Evolutionary conservation across 2,113 vertebrate genomes (phyloP), one percentile per base, ranked within the genome.

Genomic region (Salminus brasiliensis): DNA sequence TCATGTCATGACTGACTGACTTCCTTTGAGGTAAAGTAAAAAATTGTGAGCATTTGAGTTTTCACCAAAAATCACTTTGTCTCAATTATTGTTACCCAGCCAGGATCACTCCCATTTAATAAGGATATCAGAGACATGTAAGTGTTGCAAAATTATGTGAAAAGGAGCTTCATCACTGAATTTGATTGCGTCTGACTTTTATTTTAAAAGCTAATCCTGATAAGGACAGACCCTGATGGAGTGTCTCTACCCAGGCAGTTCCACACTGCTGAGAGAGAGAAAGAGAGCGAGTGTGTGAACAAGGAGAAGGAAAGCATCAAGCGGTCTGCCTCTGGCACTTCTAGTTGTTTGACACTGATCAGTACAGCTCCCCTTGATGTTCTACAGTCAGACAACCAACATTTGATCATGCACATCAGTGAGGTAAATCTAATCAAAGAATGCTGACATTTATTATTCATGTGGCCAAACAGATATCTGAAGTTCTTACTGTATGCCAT

Each of bases 161-260:
- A n/a, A n/a, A n/a, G n/a, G n/a, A n/a, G n/a, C n/a, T n/a, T n/a
- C n/a, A n/a, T n/a, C n/a, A n/a, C n/a, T n/a, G n/a, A n/a, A n/a
- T n/a, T n/a, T n/a, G n/a, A n/a, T n/a, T n/a, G n/a, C n/a, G n/a
- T 45, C 43, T 15, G 43, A 15, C 11, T 85, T 86, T 62, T 36
- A 84, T 88, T 76, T 49, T 70, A 88, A 85, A 88, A 96, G 95
- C 91, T 96, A 79, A 93, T 96, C 85, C 95, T 95, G 29, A 86
- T 96, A 87, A 89, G 93, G 80, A 95, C 94, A 84, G 95, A 95
- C 87, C 94, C 94, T 82, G 94, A 95, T 13, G 93, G 92, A 85
- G 94, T 93, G 52, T 95, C 94, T 77, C 93, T 95, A 82, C 95
- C 94, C 88, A 92, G 93, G 75, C 86, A 94, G 32, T 94, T 95